Base-by-base conservation (phyloP, 1,140 invertebrate genomes). In the Ceratitis capitata region DNA sequence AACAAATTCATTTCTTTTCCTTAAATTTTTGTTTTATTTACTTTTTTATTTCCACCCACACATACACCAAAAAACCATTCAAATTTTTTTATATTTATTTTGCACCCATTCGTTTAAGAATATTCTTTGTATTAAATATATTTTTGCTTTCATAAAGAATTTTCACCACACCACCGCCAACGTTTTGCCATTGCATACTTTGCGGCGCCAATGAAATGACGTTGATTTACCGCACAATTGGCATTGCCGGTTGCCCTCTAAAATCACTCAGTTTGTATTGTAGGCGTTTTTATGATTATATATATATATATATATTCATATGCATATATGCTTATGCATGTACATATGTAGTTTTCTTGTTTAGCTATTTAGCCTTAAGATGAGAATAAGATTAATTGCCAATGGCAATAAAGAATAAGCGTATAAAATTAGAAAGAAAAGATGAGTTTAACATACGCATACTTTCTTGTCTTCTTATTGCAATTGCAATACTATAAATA, bases 131-230 rank as follows among this genome's bases (percentile, higher is more conserved):
- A n/a, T n/a, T n/a, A 56, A 56, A 14, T 23, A 23, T 4, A 9
- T 23, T 56, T 19, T 56, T 23, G 51, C 51, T 1, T 23, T 23
- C 51, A n/a, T 7, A 23, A 42, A 61, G 29, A 12, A 61, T 61
- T 47, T 61, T 56, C 51, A 56, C 51, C 51, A 23, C 51, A 23
- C 51, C 51, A 23, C 51, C 7, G 51, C 23, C 14, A 32, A 14
- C n/a, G n/a, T 29, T 26, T 78, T 10, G 12, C 10, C 69, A 47
- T 78, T 78, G 69, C 69, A 78, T 78, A 78, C 35, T 78, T 78
- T 78, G 39, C 10, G 69, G 69, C 69, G 69, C 45, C 12, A 42
- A 42, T 1, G 16, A 78, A 78, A 47, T 39, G 32, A 19, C 14
- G 26, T 69, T 69, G 61, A 69, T 69, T 69, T 39, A 78, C n/a